Base-by-base conservation (phyloP, 2,888 invertebrate species). In the Troglohyphantes excavatus region DNA sequence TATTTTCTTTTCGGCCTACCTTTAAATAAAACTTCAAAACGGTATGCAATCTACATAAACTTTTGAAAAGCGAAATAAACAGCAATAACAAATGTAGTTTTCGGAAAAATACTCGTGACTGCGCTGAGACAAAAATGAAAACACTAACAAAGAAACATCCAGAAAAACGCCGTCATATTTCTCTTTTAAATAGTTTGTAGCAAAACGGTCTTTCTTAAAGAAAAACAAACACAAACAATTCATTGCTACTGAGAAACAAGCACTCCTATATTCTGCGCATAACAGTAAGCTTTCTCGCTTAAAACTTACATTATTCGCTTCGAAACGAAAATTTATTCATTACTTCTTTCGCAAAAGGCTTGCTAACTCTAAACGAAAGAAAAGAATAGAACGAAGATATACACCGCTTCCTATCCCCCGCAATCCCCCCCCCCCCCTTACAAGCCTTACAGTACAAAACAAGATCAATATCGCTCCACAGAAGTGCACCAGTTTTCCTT, bases 251-350 rank as follows among this genome's bases (percentile, higher is more conserved):
- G 33, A 39, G 67, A 85, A 73, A 67, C 76, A 65, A 73, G 72
- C 79, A 17, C 29, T 19, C 68, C 43, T 46, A 29, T 79, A 46
- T 29, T 79, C 29, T 26, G 39, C 29, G 65, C 87, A 85, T 81
- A 67, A 81, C 70, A 81, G 87, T 73, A 73, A 59, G 73, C 72
- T 65, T 73, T 43, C 39, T 29, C 26, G 46, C 81, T 78, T 70
- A 86, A 70, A 76, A 78, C 78, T 87, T 59, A 43, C 72, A 65
- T 79, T 87, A 73, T 81, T 79, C 39, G 17, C n/a, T 19, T 43
- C 46, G 73, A 17, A 73, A 73, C 67, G 63, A 78, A 87, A 86
- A 67, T 81, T 73, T 87, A 87, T 87, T 87, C 86, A 87, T 87
- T 87, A 79, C 79, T 87, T 79, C 39, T 27, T 65, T 73, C 67